Conservation (phyloP, 2,888 invertebrate species). For the Chouioia cunea region DNA sequence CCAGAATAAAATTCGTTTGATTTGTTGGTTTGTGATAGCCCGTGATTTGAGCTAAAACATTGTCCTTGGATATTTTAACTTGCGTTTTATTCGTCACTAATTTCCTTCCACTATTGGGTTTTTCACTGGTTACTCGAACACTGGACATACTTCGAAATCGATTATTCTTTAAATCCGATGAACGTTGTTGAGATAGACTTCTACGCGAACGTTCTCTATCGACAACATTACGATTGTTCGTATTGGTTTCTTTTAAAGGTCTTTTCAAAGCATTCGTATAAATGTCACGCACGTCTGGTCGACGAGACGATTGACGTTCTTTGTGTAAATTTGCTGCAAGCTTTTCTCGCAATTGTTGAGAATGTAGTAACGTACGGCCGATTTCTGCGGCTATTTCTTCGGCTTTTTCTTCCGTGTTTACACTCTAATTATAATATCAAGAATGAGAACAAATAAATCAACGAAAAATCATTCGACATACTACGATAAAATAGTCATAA, state of each 20-base stretch:
- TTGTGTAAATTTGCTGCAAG: constrained; percentile 53
- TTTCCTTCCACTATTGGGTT: constrained; percentile 13
- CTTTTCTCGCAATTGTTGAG: constrained; percentile 61
- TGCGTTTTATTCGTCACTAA: constrained; percentile 4
- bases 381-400: constrained; percentile 60
- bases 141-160: constrained; percentile 21
- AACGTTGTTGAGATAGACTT: constrained; percentile 31
- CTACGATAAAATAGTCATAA: constrained; percentile 13
- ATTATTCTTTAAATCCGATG: neutral
- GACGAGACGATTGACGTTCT: constrained; percentile 49
- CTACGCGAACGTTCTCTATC: constrained; percentile 15
- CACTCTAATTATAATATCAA: constrained; percentile 53
- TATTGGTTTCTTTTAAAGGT: constrained; percentile 12
- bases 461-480: neutral
- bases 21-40: constrained; percentile 27
- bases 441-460: too few relatives aligned
- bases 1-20: constrained; percentile 49
- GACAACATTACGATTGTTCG: neutral
- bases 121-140: neutral
- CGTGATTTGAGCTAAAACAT: constrained; percentile 16
- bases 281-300: constrained; percentile 49
- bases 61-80: constrained; percentile 20
- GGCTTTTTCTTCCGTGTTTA: constrained; percentile 43
- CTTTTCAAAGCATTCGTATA: constrained; percentile 39
- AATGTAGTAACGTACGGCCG: constrained; percentile 56